Percentiles rank a stretch among this genome's conserved stretches.
Conservation (phyloP, 2,888 invertebrate species). For the Thyatira batis region DNA sequence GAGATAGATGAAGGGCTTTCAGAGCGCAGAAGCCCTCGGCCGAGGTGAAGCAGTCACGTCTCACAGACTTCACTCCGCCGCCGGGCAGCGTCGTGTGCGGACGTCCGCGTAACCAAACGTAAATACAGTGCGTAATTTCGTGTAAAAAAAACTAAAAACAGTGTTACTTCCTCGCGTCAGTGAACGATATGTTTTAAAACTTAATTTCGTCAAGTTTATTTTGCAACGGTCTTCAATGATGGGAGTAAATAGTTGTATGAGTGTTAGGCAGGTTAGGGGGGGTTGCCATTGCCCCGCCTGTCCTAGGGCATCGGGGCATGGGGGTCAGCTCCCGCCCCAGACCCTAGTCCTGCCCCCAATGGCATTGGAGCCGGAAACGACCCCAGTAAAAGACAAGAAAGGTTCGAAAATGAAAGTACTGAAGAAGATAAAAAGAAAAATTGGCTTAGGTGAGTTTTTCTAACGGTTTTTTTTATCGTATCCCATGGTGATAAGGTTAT, state of each 20-base stretch:
- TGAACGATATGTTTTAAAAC: conserved; percentile 31
- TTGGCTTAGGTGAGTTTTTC: conserved; percentile 89
- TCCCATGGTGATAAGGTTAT: conserved; percentile 5
- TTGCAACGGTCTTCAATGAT: conserved; percentile 55
- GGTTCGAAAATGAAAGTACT: conserved; percentile 92
- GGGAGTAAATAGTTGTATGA: conserved; percentile 82
- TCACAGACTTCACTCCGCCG: conserved; percentile 70
- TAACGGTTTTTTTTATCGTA: conserved; percentile 17
- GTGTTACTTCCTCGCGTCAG: conserved; percentile 4
- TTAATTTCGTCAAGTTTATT: conserved; percentile 6
- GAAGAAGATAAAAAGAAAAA: conserved; percentile 94
- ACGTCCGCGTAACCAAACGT: conserved; percentile 45
- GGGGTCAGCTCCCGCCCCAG: conserved; percentile 64
- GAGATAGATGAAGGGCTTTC: conserved; percentile 22
- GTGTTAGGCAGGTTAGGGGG: conserved; percentile 80
- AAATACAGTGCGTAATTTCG: background rate
- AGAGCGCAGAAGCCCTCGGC: conserved; percentile 39
- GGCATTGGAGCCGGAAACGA: conserved; percentile 72
- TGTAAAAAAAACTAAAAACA: background rate
- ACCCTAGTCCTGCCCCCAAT: conserved; percentile 75
- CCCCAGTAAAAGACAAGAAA: conserved; percentile 75
- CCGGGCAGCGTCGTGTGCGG: conserved; percentile 61
- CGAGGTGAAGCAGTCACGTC: conserved; percentile 9
- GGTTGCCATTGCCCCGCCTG: conserved; percentile 81
- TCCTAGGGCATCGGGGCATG: conserved; percentile 70